phyloP scores from a whole-genome alignment of 2,113 vertebrate genomes.

The Trogon melanurus region DNA sequence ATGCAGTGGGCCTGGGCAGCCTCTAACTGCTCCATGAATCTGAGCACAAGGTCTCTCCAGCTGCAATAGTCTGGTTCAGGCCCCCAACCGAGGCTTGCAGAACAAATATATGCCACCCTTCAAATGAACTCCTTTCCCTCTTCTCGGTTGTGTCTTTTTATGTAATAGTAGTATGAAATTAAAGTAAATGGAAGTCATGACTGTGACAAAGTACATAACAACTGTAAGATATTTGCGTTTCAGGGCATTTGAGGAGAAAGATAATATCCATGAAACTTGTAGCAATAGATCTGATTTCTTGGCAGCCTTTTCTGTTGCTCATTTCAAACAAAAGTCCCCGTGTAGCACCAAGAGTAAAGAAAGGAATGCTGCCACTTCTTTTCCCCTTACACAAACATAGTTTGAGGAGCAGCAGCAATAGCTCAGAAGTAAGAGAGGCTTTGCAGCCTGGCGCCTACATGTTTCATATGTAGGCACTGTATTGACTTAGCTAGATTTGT shows the following conservation, averaged over 20 bases:
- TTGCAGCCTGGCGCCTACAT: background rate
- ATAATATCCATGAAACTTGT: background rate
- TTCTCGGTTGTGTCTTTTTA: background rate
- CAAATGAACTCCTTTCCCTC: background rate
- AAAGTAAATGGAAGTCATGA: background rate
- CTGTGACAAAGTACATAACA: background rate
- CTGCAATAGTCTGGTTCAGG: background rate
- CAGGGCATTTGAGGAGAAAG: background rate
- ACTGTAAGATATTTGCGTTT: background rate
- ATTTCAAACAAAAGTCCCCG: background rate
- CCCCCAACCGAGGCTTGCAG: background rate
- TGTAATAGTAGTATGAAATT: background rate
- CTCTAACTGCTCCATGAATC: background rate
- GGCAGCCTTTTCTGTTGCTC: background rate
- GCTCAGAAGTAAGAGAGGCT: background rate
- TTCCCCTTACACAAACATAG: background rate
- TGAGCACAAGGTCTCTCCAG: background rate
- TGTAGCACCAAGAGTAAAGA: background rate
- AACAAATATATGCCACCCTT: background rate
- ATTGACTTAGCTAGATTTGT: background rate
- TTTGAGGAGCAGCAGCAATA: background rate
- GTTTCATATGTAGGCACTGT: background rate
- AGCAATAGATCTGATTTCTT: background rate
- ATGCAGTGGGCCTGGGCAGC: background rate
- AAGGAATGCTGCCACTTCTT: background rate